Percentiles rank a stretch among this genome's conserved stretches.
Conservation (phyloP, 2,888 invertebrate species). For the Cantharis rustica region DNA sequence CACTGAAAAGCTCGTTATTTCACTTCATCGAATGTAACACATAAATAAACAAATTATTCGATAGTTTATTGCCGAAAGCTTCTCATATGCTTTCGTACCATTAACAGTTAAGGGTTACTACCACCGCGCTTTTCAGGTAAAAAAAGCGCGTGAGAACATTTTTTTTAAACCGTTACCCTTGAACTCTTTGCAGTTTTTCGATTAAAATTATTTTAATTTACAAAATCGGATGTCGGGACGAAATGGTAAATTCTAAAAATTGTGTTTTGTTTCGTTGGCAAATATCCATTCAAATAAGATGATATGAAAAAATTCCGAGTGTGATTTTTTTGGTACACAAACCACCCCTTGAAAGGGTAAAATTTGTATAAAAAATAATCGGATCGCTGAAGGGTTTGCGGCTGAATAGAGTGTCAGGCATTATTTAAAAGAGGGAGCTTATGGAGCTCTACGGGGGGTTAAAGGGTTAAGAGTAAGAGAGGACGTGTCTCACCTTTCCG, state of each 20-base stretch:
- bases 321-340: conserved; percentile 52
- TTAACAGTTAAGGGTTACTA: background rate
- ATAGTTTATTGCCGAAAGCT: conserved; percentile 1
- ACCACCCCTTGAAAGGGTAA: conserved; percentile 52
- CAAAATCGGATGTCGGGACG: background rate
- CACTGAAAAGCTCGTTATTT: conserved; percentile 47
- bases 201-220: background rate
- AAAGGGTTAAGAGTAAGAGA: conserved; percentile 47
- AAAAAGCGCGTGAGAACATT: conserved; percentile 26
- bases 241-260: background rate
- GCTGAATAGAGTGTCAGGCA: conserved; percentile 55
- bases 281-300: conserved; percentile 35
- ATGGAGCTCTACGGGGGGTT: conserved; percentile 41
- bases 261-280: background rate
- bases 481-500: conserved; percentile 31
- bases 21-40: conserved; percentile 45
- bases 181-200: background rate
- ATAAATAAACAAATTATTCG: conserved; percentile 41
- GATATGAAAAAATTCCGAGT: conserved; percentile 41
- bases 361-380: conserved; percentile 55
- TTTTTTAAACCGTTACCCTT: conserved; percentile 7
- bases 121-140: background rate
- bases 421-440: conserved; percentile 48
- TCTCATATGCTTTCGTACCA: background rate
- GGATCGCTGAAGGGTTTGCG: conserved; percentile 55